A percentile compares a stretch with the other conserved stretches of the same genome.
Conservation (phyloP, 2,113 vertebrate genomes). For the Fukomys damarensis region DNA sequence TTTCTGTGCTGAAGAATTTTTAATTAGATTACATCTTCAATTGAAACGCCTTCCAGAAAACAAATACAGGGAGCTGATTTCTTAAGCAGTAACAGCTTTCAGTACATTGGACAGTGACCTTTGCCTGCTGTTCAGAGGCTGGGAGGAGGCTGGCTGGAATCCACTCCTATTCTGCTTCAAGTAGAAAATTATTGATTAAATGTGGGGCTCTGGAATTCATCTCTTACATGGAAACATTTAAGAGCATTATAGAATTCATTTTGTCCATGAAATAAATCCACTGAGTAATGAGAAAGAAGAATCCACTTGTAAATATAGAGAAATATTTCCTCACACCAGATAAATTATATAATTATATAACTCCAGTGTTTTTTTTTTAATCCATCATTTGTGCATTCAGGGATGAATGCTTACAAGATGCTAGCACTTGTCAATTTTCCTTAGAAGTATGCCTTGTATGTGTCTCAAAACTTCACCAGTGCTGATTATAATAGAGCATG, state of each 20-base stretch:
- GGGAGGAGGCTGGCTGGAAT: neutral
- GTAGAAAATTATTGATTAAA: conserved; percentile 51
- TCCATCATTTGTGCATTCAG: neutral
- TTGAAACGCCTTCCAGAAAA: neutral
- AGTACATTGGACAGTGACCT: conserved; percentile 58
- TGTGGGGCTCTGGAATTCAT: conserved; percentile 29
- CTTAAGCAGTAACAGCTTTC: neutral
- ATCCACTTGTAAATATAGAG: neutral
- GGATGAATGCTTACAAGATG: conserved; percentile 69
- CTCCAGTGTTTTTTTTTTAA: conserved; percentile 34
- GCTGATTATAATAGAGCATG: neutral
- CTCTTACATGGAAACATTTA: conserved; percentile 41
- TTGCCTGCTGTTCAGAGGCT: neutral
- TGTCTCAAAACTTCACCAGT: conserved; percentile 25
- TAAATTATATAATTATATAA: conserved; percentile 80
- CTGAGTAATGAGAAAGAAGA: conserved; percentile 30
- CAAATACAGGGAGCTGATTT: neutral
- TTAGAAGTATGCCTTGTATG: neutral
- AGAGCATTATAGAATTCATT: conserved; percentile 51
- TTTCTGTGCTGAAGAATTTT: neutral
- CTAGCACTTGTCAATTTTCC: conserved; percentile 50
- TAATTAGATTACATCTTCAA: neutral
- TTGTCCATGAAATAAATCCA: neutral
- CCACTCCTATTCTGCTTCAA: neutral
- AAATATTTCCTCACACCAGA: conserved; percentile 68